These are phyloP conservation scores for Porites divaricata DNA, from an alignment of 92 coral and sea anemone species.

Conservation along the genomic window DNA sequence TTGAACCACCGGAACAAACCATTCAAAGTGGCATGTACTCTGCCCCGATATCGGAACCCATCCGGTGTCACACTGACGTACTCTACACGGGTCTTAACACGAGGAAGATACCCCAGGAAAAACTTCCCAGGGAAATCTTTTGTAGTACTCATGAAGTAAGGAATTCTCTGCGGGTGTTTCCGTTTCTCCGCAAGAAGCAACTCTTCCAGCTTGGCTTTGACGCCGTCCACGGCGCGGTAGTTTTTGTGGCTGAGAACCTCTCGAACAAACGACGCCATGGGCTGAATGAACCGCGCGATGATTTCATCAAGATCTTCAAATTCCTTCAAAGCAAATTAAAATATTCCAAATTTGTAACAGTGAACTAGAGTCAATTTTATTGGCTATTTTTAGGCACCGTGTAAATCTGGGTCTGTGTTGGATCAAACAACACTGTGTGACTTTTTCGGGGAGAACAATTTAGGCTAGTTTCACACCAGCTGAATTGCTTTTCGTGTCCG, in stretches of 20 bases:
- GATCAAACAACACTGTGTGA: too few relatives aligned
- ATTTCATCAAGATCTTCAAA: slow-evolving; percentile 99
- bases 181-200: slow-evolving; percentile 73
- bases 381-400: too few relatives aligned
- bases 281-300: slow-evolving; percentile 97
- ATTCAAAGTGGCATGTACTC: slow-evolving; percentile 92
- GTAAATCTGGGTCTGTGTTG: too few relatives aligned
- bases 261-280: slow-evolving; percentile 95
- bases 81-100: slow-evolving; percentile 90
- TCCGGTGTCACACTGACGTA: slow-evolving; percentile 88
- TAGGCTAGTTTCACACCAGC: too few relatives aligned
- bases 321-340: slow-evolving; percentile 61
- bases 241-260: slow-evolving; percentile 88
- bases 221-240: slow-evolving; percentile 88
- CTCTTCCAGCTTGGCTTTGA: slow-evolving; percentile 84
- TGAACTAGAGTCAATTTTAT: neutral
- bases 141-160: slow-evolving; percentile 80
- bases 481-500: too few relatives aligned
- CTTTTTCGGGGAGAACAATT: too few relatives aligned
- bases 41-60: slow-evolving; percentile 91
- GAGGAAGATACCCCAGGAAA: slow-evolving; percentile 93
- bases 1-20: slow-evolving; percentile 97
- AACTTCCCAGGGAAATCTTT: slow-evolving; percentile 97
- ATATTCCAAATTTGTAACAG: neutral
- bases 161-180: slow-evolving; percentile 91